These are phyloP conservation scores for Trachelus tabidus DNA, from an alignment of 2,888 invertebrate genomes.

Conservation along the genomic window DNA sequence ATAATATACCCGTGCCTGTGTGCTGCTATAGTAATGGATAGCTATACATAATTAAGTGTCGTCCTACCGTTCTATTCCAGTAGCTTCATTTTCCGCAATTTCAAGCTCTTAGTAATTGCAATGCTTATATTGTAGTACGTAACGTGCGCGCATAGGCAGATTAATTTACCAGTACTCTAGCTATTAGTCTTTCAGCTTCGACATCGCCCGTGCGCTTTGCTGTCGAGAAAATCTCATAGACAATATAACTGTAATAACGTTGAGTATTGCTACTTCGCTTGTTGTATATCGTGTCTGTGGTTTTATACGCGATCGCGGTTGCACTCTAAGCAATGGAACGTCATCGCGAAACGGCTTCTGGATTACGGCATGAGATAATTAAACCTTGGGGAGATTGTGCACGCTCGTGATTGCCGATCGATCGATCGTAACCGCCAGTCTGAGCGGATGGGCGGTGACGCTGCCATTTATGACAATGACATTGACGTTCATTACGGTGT, in stretches of 20 bases:
- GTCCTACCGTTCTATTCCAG: neutral
- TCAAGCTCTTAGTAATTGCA: neutral
- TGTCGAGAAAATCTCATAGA: neutral
- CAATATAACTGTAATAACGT: neutral
- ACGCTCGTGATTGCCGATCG: conserved; percentile 27
- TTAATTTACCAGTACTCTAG: neutral
- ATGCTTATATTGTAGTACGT: neutral
- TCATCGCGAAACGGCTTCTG: neutral
- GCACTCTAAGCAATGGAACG: neutral
- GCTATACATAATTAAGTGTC: neutral
- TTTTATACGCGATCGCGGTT: neutral
- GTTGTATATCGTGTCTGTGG: neutral
- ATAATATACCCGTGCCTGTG: neutral
- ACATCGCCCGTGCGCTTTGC: neutral
- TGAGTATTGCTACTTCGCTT: neutral
- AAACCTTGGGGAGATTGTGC: conserved; percentile 29
- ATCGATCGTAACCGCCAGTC: conserved; percentile 16
- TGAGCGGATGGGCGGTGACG: conserved; percentile 13
- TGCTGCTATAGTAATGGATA: neutral
- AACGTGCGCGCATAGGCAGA: neutral
- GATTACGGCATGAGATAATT: conserved; percentile 29
- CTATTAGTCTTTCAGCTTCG: neutral
- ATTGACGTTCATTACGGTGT: conserved; percentile 14
- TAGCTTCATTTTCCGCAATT: neutral
- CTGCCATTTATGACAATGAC: conserved; percentile 25